phyloP scores from a whole-genome alignment of 2,888 invertebrate species.

The Steromphala cineraria region DNA sequence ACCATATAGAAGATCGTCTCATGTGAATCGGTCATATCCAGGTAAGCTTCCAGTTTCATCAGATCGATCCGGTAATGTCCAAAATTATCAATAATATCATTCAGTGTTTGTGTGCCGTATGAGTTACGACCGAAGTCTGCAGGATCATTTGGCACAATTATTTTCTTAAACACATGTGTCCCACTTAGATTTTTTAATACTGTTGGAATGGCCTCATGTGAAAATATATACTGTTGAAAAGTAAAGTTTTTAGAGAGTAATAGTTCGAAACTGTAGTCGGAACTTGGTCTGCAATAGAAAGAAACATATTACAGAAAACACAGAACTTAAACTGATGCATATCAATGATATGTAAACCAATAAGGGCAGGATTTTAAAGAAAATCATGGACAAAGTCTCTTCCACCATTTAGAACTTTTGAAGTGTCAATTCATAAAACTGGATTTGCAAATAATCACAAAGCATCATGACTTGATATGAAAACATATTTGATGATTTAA shows the following conservation, averaged over 20 bases:
- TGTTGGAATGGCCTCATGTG: conserved; percentile 39
- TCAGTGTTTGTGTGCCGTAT: conserved; percentile 68
- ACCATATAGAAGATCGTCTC: conserved; percentile 67
- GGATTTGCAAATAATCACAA: neutral
- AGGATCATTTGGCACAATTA: conserved; percentile 69
- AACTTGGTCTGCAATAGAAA: conserved; percentile 54
- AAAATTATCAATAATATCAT: conserved; percentile 55
- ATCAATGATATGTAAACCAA: neutral
- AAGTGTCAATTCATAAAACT: neutral
- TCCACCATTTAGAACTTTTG: neutral
- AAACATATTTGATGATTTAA: neutral
- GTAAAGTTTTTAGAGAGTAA: conserved; percentile 61
- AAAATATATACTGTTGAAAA: conserved; percentile 56
- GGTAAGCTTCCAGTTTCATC: conserved; percentile 56
- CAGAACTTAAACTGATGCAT: too few relatives aligned
- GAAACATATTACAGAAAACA: neutral
- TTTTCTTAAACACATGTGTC: conserved; percentile 52
- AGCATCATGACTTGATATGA: neutral
- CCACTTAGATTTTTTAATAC: conserved; percentile 43
- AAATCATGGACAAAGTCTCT: neutral
- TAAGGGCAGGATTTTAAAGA: neutral
- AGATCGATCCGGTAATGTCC: conserved; percentile 59
- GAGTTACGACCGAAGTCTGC: conserved; percentile 70
- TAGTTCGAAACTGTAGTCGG: conserved; percentile 62
- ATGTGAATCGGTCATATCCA: conserved; percentile 56